Conservation (phyloP, 1,140 invertebrate species). For the Scylla paramamosain region DNA sequence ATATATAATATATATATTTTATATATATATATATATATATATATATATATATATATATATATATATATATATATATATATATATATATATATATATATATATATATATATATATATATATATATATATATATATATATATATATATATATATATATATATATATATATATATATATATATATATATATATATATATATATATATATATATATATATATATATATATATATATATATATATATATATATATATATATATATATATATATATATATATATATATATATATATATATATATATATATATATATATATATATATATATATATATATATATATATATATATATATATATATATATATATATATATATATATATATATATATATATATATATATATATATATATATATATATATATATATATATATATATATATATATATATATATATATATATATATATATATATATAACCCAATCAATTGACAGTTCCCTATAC, state of each 20-base stretch:
- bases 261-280: neutral
- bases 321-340: neutral
- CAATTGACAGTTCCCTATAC: too few species aligned
- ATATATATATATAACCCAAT: too few species aligned
- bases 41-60: constrained; percentile 30
- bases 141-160: neutral
- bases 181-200: neutral
- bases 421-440: constrained; percentile 38
- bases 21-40: constrained; percentile 55
- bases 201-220: neutral
- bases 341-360: constrained; percentile 35
- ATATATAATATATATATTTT: constrained; percentile 26
- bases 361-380: constrained; percentile 35
- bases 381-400: constrained; percentile 30
- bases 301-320: neutral
- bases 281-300: neutral
- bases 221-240: neutral
- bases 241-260: neutral
- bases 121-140: neutral
- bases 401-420: too few species aligned
- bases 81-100: neutral
- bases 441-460: constrained; percentile 31
- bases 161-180: neutral
- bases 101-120: constrained; percentile 7
- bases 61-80: neutral